Evolutionary conservation across 2,113 vertebrate species (phyloP).

Genomic region (Origma solitaria): DNA sequence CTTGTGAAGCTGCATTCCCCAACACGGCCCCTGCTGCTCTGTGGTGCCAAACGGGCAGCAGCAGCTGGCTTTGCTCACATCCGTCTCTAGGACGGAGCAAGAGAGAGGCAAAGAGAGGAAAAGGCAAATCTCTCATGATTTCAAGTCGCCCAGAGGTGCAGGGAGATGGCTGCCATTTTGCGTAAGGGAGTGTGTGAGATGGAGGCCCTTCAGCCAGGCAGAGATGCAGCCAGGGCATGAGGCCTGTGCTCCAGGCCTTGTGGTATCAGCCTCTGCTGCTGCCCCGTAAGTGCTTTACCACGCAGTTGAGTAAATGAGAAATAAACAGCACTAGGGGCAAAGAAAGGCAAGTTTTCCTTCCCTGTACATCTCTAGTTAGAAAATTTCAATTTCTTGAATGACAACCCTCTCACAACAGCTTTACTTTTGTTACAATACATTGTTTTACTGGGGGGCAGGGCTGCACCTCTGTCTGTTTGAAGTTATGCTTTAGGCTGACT

Average conservation of each 20-base stretch:
- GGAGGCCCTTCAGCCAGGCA: neutral
- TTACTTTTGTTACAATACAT: neutral
- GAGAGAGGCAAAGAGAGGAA: neutral
- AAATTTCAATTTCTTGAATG: neutral
- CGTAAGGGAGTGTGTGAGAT: neutral
- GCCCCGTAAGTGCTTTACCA: neutral
- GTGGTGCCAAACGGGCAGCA: neutral
- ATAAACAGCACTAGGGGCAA: neutral
- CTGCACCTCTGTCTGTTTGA: neutral
- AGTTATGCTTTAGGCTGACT: neutral
- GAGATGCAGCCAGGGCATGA: neutral
- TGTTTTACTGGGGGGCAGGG: neutral
- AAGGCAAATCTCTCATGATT: neutral
- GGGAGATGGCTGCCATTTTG: neutral
- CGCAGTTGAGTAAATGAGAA: neutral
- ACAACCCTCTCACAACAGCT: neutral
- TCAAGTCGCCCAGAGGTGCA: neutral
- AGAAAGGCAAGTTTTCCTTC: neutral
- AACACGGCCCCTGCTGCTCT: accelerated
- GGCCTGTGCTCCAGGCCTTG: too few species aligned
- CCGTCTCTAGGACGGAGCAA: neutral
- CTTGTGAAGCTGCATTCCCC: too few species aligned
- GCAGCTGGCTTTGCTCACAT: neutral
- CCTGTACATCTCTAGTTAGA: neutral
- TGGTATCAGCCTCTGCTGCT: neutral